Percentiles rank a stretch among this genome's conserved stretches.
phyloP scores from a whole-genome alignment of 2,888 invertebrate species.

The Tortricodes alternella region DNA sequence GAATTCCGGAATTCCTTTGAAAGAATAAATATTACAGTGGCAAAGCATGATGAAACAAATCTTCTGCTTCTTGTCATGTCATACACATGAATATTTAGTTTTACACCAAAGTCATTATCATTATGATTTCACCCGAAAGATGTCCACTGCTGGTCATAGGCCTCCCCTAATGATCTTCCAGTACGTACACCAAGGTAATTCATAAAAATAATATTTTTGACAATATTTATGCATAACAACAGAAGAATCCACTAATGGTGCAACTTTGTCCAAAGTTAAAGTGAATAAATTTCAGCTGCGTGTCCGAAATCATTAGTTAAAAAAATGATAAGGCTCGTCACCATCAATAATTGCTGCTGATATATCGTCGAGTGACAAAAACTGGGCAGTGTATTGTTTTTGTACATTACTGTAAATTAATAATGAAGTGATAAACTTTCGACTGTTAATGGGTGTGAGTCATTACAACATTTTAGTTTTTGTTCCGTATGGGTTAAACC shows the following conservation, averaged over 20 bases:
- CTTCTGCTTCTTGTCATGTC: too few species aligned
- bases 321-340: constrained; percentile 22
- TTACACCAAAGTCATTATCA: too few species aligned
- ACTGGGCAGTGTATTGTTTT: constrained; percentile 5
- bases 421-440: not conserved
- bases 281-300: constrained; percentile 15
- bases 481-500: too few species aligned
- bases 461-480: not conserved
- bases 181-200: too few species aligned
- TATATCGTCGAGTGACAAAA: constrained; percentile 27
- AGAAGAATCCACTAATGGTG: not conserved
- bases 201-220: not conserved
- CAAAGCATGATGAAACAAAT: too few species aligned
- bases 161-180: too few species aligned
- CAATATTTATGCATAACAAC: not conserved
- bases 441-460: not conserved
- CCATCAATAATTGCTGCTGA: constrained; percentile 29
- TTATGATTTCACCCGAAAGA: too few species aligned
- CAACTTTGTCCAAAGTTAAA: constrained; percentile 12
- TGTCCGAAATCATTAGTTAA: constrained; percentile 18
- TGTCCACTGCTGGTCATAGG: too few species aligned
- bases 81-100: too few species aligned
- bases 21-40: too few species aligned
- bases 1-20: too few species aligned
- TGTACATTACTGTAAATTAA: constrained; percentile 17